A percentile compares a stretch with the other conserved stretches of the same genome.
phyloP scores from a whole-genome alignment of 2,113 vertebrate species.

The Taurulus bubalis region DNA sequence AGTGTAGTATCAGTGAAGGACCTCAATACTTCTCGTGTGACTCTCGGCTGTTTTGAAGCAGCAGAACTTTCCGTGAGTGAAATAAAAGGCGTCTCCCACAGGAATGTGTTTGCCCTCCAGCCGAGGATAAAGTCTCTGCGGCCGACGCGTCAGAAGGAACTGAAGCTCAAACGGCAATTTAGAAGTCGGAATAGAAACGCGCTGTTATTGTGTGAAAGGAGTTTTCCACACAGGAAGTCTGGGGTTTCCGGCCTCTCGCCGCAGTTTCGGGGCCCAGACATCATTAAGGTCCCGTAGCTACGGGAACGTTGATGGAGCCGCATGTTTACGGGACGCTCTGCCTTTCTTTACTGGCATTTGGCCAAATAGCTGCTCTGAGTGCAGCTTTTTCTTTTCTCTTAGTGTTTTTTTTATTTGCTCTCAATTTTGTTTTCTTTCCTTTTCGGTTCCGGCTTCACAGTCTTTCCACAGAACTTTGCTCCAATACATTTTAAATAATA shows the following conservation, averaged over 20 bases:
- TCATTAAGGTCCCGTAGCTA: neutral
- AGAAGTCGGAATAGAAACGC: conserved; percentile 42
- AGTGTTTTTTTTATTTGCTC: neutral
- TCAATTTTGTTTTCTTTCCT: neutral
- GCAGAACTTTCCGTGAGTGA: conserved; percentile 9
- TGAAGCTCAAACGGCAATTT: conserved; percentile 35
- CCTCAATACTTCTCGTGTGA: neutral
- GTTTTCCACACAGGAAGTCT: conserved; percentile 47
- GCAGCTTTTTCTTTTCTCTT: neutral
- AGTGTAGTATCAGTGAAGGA: neutral
- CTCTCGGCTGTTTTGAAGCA: neutral
- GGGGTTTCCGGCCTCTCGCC: conserved; percentile 41
- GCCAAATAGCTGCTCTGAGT: neutral
- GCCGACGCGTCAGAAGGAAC: conserved; percentile 10
- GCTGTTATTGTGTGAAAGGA: neutral
- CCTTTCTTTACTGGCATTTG: neutral
- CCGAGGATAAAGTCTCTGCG: conserved; percentile 29
- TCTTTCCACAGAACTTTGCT: neutral
- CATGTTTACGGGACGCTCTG: neutral
- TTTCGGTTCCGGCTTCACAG: neutral
- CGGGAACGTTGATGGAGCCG: neutral
- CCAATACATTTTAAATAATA: neutral
- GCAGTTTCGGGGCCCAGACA: conserved; percentile 14
- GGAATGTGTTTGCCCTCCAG: conserved; percentile 39
- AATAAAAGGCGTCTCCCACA: conserved; percentile 25